Evolutionary conservation across 2,888 invertebrate species (phyloP).

Genomic region (Pomacea canaliculata): DNA sequence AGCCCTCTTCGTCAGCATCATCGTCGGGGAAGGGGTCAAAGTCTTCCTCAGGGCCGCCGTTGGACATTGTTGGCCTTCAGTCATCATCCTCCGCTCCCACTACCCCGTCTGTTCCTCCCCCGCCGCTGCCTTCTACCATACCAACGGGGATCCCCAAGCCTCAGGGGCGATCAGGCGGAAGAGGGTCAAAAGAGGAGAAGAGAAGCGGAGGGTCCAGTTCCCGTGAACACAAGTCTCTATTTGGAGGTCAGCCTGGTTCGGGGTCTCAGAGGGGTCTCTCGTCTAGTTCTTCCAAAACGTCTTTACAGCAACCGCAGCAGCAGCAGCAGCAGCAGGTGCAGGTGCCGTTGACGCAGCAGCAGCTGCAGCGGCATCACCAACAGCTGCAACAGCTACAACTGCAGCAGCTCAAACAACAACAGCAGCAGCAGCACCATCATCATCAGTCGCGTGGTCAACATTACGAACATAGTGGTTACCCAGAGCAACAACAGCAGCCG

Average conservation of each 20-base stretch:
- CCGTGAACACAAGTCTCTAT: constrained; percentile 34
- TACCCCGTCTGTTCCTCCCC: constrained; percentile 20
- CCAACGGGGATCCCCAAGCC: constrained; percentile 36
- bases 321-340: constrained; percentile 27
- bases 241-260: constrained; percentile 35
- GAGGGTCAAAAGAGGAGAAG: constrained; percentile 53
- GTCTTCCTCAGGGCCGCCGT: constrained; percentile 16
- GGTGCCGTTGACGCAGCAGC: constrained; percentile 19
- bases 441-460: constrained; percentile 25
- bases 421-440: constrained; percentile 32
- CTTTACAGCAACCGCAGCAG: constrained; percentile 28
- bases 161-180: constrained; percentile 22
- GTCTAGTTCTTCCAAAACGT: constrained; percentile 27
- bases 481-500: constrained; percentile 17
- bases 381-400: constrained; percentile 25
- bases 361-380: constrained; percentile 28
- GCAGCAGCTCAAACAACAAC: constrained; percentile 29
- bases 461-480: constrained; percentile 24
- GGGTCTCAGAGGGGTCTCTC: constrained; percentile 25
- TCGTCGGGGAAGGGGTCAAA: constrained; percentile 25
- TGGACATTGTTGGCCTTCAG: constrained; percentile 13
- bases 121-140: constrained; percentile 30
- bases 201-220: constrained; percentile 31
- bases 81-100: background rate
- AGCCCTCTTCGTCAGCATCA: constrained; percentile 3